A percentile compares a stretch with the other conserved stretches of the same genome.
These are phyloP conservation scores for Drosophila navojoa DNA, from an alignment of 1,140 invertebrate genomes.

Conservation along the genomic window DNA sequence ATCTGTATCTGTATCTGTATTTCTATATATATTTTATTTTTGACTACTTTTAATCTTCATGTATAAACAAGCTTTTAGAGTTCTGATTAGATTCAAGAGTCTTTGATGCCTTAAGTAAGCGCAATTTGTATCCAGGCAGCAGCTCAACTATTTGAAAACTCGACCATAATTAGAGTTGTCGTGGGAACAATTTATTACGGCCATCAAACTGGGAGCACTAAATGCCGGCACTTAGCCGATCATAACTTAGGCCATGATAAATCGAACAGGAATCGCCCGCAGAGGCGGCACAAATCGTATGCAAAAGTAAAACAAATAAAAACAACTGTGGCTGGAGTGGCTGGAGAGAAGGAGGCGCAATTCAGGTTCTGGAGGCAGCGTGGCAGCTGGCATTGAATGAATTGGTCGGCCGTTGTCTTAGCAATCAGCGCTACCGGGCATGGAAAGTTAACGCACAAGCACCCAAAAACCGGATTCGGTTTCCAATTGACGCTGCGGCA, in stretches of 20 bases:
- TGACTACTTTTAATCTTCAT: too few species aligned
- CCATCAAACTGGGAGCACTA: conserved; percentile 49
- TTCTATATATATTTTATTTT: too few species aligned
- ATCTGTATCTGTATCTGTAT: too few species aligned
- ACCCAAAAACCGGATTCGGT: conserved; percentile 71
- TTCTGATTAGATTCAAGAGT: conserved; percentile 20
- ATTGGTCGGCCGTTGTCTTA: conserved; percentile 63
- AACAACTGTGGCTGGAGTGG: neutral
- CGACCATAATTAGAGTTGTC: conserved; percentile 67
- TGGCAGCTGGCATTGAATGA: conserved; percentile 64
- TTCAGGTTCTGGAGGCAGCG: conserved; percentile 23
- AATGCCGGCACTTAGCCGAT: conserved; percentile 71
- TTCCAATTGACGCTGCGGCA: conserved; percentile 62
- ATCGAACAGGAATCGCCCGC: conserved; percentile 69
- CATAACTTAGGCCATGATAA: conserved; percentile 74
- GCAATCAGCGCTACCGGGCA: conserved; percentile 78
- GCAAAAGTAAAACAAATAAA: conserved; percentile 35
- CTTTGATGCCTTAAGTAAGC: too few species aligned
- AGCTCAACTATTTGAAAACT: conserved; percentile 11
- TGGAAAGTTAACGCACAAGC: conserved; percentile 65
- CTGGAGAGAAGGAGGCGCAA: neutral
- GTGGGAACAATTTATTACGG: conserved; percentile 62
- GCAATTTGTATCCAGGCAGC: neutral
- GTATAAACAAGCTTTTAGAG: neutral
- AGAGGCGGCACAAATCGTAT: conserved; percentile 50